Percentiles rank a stretch among this genome's conserved stretches.
phyloP scores from a whole-genome alignment of 2,113 vertebrate genomes.

The Onychorhynchus coronatus region DNA sequence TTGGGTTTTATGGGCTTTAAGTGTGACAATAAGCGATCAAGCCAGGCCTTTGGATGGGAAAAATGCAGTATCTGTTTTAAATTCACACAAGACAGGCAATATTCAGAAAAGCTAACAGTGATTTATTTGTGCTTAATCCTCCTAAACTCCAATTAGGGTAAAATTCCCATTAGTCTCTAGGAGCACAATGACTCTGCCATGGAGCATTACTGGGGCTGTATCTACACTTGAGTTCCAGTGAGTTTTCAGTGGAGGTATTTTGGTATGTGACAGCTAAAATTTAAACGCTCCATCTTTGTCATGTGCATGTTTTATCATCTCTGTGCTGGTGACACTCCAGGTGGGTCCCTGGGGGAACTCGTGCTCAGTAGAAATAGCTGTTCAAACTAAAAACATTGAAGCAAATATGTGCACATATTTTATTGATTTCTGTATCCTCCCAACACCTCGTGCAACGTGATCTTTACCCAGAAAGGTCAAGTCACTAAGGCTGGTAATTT shows the following conservation, averaged over 20 bases:
- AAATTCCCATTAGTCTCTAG: not conserved
- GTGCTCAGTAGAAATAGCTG: not conserved
- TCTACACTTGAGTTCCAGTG: not conserved
- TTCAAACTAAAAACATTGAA: not conserved
- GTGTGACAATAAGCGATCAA: not conserved
- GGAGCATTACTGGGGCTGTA: not conserved
- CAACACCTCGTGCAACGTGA: not conserved
- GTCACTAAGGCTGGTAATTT: not conserved
- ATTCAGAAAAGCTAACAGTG: not conserved
- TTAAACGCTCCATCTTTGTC: not conserved
- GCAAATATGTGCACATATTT: not conserved
- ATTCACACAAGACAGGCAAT: not conserved
- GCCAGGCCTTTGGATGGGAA: not conserved
- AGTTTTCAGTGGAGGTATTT: not conserved
- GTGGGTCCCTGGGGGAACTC: not conserved
- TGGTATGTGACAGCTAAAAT: not conserved
- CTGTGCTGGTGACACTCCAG: not conserved
- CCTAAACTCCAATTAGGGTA: not conserved
- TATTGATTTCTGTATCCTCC: not conserved
- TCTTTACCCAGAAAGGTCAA: not conserved
- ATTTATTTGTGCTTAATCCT: constrained; percentile 4
- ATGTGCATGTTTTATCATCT: not conserved
- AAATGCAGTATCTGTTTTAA: not conserved
- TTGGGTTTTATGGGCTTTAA: not conserved
- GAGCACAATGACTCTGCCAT: not conserved